Base-by-base conservation (phyloP, 2,888 invertebrate species). In the Euplexia lucipara region DNA sequence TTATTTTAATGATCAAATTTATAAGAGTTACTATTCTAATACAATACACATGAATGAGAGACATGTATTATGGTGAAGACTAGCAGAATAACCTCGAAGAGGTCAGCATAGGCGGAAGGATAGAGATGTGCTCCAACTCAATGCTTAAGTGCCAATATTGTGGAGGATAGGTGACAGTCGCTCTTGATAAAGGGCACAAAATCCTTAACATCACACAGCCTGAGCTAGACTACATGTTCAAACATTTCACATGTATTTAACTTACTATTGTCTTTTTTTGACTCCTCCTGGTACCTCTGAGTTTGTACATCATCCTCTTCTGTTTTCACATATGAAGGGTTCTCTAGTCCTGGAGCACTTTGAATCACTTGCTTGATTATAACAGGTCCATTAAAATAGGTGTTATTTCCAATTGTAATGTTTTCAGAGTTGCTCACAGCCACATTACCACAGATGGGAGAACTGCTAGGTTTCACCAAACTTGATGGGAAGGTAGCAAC, bases 381-480 rank as follows among this genome's bases (percentile, higher is more conserved):
- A 16, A 98, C 97, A 48, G 97, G 97, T 7, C 97, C 97, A 85
- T 97, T 97, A 84, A 97, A 97, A 83, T 97, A 96, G 6, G 97
- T 97, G 82, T 97, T 97, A 81, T 97, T 97, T 0, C 98, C 98
- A 79, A 98, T 96, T 75, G 97, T 97, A 2, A 98, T 96, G 86
- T 97, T 97, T 30, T 96, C 96, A 0, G 97, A 97, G 81, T 97
- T 96, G 34, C 95, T 95, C 2, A 98, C 96, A 22, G 96, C 96
- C 30, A 97, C 96, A 83, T 96, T 96, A 52, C 96, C 97, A 76
- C 96, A 87, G 4, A 87, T 84, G 9, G 91, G 87, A 14, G 82
- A 70, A 35, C 76, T 72, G 7, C 83, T 72, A 8, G 86, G 77
- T 22, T 88, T 87, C 41, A 91, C 80, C 47, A 91, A 59, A 57